Evolutionary conservation across 2,888 invertebrate species (phyloP).

Genomic region (Stegana nigrithorax): DNA sequence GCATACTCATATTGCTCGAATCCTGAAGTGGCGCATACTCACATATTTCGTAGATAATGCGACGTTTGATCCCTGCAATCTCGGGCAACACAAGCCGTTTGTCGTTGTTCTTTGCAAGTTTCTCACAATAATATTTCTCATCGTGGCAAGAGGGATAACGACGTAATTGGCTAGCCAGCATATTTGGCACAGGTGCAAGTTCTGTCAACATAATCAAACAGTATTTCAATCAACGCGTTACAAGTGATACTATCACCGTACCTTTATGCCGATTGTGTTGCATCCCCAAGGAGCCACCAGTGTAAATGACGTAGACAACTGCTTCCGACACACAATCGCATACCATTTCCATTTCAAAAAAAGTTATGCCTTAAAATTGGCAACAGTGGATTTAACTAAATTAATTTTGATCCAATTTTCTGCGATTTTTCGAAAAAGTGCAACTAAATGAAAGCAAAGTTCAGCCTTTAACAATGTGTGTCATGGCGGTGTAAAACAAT

Average conservation of each 20-base stretch:
- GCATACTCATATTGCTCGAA: constrained; percentile 91
- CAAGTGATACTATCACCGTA: constrained; percentile 68
- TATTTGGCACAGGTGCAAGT: constrained; percentile 69
- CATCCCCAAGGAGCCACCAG: constrained; percentile 98
- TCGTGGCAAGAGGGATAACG: constrained; percentile 88
- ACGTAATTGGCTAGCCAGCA: constrained; percentile 65
- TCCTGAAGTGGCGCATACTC: constrained; percentile 91
- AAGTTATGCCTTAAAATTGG: no score
- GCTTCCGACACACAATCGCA: neutral
- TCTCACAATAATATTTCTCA: constrained; percentile 73
- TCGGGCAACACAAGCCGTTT: constrained; percentile 73
- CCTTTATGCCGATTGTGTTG: constrained; percentile 80
- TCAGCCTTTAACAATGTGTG: no score
- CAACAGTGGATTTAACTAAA: no score
- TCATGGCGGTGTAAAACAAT: no score
- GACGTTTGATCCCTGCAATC: constrained; percentile 67
- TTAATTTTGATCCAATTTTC: no score
- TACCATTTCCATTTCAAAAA: no score
- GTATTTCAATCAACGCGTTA: no score
- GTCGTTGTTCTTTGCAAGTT: constrained; percentile 68
- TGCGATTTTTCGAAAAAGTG: no score
- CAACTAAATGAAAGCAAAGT: no score
- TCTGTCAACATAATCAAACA: constrained; percentile 73
- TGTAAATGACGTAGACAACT: constrained; percentile 84
- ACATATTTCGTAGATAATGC: constrained; percentile 80